These are phyloP conservation scores for Dasypolia templi DNA, from an alignment of 2,888 invertebrate genomes.

Conservation along the genomic window DNA sequence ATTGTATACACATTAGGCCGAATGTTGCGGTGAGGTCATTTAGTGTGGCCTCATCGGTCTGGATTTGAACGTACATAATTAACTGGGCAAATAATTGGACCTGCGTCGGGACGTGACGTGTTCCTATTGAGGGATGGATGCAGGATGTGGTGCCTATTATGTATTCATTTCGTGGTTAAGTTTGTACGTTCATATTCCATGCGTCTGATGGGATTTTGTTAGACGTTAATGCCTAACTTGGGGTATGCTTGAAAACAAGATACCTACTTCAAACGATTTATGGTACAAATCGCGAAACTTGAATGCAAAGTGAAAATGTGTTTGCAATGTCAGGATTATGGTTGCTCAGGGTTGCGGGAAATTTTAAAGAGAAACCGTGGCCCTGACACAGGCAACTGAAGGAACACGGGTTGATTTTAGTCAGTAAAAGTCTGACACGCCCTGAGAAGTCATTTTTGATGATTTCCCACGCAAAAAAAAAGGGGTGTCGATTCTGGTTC, in stretches of 20 bases:
- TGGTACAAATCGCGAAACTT: not conserved
- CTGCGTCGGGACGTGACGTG: constrained; percentile 52
- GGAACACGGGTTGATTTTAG: too few relatives aligned
- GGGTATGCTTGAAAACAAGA: not conserved
- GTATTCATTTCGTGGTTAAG: constrained; percentile 51
- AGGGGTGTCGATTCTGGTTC: too few relatives aligned
- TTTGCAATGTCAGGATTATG: too few relatives aligned
- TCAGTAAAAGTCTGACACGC: too few relatives aligned
- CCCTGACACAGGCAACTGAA: too few relatives aligned
- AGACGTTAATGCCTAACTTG: not conserved
- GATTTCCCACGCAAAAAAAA: too few relatives aligned
- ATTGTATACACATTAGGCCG: constrained; percentile 66
- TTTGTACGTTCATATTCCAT: constrained; percentile 38
- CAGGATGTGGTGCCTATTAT: constrained; percentile 34
- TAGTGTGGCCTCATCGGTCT: constrained; percentile 55
- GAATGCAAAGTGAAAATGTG: not conserved
- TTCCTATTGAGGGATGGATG: constrained; percentile 55
- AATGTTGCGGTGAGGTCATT: constrained; percentile 69
- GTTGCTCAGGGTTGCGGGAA: too few relatives aligned
- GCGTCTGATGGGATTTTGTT: constrained; percentile 21
- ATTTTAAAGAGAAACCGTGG: too few relatives aligned
- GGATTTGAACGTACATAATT: constrained; percentile 60
- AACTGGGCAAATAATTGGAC: constrained; percentile 55
- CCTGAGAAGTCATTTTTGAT: too few relatives aligned
- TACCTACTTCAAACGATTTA: not conserved